A percentile compares a stretch with the other conserved stretches of the same genome.
phyloP scores from a whole-genome alignment of 2,888 invertebrate species.

The Meandrusa payeni region DNA sequence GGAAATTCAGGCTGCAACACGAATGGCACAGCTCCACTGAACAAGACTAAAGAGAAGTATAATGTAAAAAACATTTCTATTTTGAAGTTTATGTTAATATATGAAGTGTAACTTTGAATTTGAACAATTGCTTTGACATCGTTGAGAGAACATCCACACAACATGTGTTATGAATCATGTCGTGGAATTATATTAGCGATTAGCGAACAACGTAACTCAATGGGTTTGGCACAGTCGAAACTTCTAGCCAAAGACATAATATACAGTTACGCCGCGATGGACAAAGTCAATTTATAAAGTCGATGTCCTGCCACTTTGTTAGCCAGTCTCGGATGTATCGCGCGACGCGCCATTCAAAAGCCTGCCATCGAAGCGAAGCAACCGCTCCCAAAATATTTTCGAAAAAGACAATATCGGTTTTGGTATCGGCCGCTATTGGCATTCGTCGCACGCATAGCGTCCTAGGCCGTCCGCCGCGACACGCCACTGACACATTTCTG shows the following conservation, averaged over 20 bases:
- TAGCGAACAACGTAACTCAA: constrained; percentile 9
- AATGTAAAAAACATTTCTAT: too few relatives aligned
- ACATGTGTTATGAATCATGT: constrained; percentile 15
- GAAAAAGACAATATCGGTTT: constrained; percentile 50
- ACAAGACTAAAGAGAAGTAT: too few relatives aligned
- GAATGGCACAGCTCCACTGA: too few relatives aligned
- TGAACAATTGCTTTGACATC: neutral
- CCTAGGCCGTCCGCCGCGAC: constrained; percentile 71
- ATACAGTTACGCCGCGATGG: constrained; percentile 65
- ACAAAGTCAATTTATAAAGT: constrained; percentile 76
- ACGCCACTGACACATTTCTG: constrained; percentile 80
- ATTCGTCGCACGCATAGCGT: constrained; percentile 61
- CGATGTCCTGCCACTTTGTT: constrained; percentile 70
- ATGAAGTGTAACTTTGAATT: neutral
- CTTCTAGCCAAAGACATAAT: constrained; percentile 30
- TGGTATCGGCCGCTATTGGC: constrained; percentile 46
- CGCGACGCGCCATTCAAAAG: constrained; percentile 67
- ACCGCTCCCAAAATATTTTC: constrained; percentile 62
- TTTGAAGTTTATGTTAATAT: too few relatives aligned
- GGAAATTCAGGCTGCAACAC: too few relatives aligned
- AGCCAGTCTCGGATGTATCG: constrained; percentile 63
- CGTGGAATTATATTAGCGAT: constrained; percentile 14
- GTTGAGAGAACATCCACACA: neutral
- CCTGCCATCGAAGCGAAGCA: constrained; percentile 59
- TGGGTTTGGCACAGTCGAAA: constrained; percentile 29